Percentiles rank a stretch among this genome's conserved stretches.
Evolutionary conservation across 30 jellyfish, hydroid and myxozoan genomes (phyloP).

Genomic region (Hydractinia echinata): DNA sequence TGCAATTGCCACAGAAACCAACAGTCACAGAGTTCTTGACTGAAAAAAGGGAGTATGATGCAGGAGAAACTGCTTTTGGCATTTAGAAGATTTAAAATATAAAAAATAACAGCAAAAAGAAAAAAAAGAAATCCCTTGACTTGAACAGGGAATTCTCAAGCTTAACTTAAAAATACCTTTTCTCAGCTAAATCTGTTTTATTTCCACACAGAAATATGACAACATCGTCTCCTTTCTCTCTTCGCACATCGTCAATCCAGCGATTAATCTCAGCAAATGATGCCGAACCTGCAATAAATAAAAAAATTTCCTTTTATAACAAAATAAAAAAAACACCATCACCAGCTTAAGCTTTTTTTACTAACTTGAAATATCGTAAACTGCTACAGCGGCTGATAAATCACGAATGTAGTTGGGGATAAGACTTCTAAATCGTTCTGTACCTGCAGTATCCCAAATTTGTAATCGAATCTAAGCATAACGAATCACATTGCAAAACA

Average conservation of each 20-base stretch:
- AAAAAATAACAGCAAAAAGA: no score
- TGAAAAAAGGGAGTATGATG: no score
- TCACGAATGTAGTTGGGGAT: constrained; percentile 33
- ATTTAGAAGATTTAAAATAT: no score
- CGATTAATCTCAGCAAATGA: constrained; percentile 81
- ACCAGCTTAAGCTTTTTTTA: background rate
- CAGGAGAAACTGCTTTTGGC: no score
- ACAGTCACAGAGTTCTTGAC: no score
- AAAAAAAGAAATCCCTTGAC: no score
- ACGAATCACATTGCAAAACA: no score
- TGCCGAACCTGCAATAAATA: constrained; percentile 42
- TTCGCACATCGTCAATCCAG: constrained; percentile 80
- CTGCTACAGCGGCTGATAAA: constrained; percentile 30
- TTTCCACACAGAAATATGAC: constrained; percentile 75
- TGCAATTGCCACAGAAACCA: no score
- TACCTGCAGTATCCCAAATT: constrained; percentile 38
- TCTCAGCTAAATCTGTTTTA: constrained; percentile 78
- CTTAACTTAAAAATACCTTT: constrained; percentile 43
- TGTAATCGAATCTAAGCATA: constrained; percentile 24
- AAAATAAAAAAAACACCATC: background rate
- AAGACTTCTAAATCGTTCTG: constrained; percentile 27
- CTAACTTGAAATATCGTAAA: constrained; percentile 31
- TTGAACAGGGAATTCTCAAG: no score
- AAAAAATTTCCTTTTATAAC: background rate
- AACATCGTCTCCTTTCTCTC: constrained; percentile 69